Evolutionary conservation across 2,113 vertebrate genomes (phyloP), one percentile per base, ranked within the genome.

Genomic region (Trinectes maculatus): DNA sequence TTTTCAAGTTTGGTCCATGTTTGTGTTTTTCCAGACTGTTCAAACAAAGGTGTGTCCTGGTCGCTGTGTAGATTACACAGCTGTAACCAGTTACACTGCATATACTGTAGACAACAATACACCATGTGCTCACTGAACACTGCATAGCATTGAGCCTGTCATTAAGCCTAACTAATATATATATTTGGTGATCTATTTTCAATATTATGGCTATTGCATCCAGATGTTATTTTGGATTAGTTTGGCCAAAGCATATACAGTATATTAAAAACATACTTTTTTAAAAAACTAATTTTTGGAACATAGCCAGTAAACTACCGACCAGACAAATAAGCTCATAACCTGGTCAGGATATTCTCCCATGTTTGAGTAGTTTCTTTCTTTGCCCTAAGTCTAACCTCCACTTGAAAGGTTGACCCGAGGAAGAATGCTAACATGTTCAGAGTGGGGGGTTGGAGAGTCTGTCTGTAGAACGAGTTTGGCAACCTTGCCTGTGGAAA

Each of bases 381-480:
- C 60, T 67, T 78, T 89, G 74, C 25, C 85, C 85, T 0, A 40
- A 36, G 65, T 78, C 63, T 79, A 79, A 87, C 83, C 88, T 89
- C 62, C 73, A 71, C 81, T 76, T 66, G 67, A 53, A 74, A 62
- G 70, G 33, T 59, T 84, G 83, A 86, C 85, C 85, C 13, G 64
- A 63, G 55, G 60, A 89, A 89, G 84, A 89, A 89, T 91, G 82
- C 73, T 72, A 82, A 84, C 82, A 78, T 43, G 63, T 69, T 40
- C 12, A 49, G 68, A 57, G 82, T 67, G 21, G 69, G 83, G 89
- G 72, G 79, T 64, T 74, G 74, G 43, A 70, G 60, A 66, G 46
- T 76, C 18, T 60, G 69, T 74, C 68, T 75, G 80, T 57, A 76
- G 76, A 89, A 89, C 86, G 1, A 40, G 88, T 89, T 84, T 80